Evolutionary conservation across 2,797 vertebrate species (phyloP).

Genomic region (Myotis myotis): DNA sequence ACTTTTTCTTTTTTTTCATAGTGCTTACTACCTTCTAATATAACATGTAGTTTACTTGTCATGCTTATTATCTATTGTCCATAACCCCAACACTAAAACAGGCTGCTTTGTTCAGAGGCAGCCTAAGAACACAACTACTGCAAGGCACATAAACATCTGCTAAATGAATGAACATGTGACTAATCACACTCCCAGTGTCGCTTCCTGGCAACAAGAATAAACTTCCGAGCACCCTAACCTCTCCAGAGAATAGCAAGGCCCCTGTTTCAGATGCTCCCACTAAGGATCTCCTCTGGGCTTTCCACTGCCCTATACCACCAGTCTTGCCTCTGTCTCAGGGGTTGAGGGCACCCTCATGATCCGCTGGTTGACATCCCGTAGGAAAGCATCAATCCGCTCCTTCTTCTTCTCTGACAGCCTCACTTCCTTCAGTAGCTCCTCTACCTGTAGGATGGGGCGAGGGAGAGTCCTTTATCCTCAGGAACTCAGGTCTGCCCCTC

Average conservation of each 20-base stretch:
- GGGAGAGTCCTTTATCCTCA: background rate
- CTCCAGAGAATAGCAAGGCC: constrained; percentile 3
- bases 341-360: constrained; percentile 87
- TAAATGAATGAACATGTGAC: background rate
- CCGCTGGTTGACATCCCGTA: constrained; percentile 87
- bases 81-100: background rate
- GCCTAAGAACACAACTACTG: background rate
- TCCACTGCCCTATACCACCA: background rate
- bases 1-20: background rate
- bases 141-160: background rate
- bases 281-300: background rate
- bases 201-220: background rate
- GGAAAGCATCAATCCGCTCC: constrained; percentile 89
- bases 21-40: background rate
- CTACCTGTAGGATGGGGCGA: constrained; percentile 85
- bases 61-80: background rate
- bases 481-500: background rate
- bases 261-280: background rate
- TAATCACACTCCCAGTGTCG: background rate
- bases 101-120: background rate
- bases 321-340: constrained; percentile 87
- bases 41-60: background rate
- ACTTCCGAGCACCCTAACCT: background rate
- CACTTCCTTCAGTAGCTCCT: constrained; percentile 96
- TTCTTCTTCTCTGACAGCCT: constrained; percentile 91